These are phyloP conservation scores for Cetonia aurata DNA, from an alignment of 2,888 invertebrate species.

Conservation along the genomic window DNA sequence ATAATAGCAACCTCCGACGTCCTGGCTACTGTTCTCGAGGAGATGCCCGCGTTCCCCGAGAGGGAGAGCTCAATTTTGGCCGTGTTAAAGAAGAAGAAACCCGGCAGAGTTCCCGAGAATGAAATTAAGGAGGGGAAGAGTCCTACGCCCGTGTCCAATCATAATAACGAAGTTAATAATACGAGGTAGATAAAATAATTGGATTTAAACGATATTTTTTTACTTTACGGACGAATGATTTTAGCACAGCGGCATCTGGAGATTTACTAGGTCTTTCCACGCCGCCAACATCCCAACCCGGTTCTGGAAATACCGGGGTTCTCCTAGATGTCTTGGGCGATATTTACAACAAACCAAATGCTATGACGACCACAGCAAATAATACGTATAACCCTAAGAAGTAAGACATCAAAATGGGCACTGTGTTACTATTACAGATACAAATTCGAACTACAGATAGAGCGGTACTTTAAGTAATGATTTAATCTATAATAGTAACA, in stretches of 20 bases:
- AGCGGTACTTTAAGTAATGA: too few relatives aligned
- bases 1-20: constrained; percentile 97
- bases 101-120: constrained; percentile 92
- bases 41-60: constrained; percentile 99
- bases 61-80: constrained; percentile 97
- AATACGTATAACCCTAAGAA: constrained; percentile 90
- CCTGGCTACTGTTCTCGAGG: constrained; percentile 96
- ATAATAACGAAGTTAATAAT: constrained; percentile 67
- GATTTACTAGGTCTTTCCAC: constrained; percentile 92
- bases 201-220: background rate
- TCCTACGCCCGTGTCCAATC: constrained; percentile 72
- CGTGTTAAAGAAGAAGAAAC: constrained; percentile 98
- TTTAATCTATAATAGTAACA: too few relatives aligned
- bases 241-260: constrained; percentile 70
- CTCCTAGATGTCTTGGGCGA: constrained; percentile 94
- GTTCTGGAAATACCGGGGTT: constrained; percentile 78
- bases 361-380: constrained; percentile 69
- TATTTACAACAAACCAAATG: constrained; percentile 78
- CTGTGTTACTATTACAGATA: too few relatives aligned
- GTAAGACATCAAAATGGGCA: constrained; percentile 62
- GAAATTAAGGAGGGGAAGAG: constrained; percentile 87
- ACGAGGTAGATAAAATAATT: constrained; percentile 58
- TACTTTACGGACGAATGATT: background rate
- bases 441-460: too few relatives aligned
- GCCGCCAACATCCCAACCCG: constrained; percentile 81